Percentiles rank a stretch among this genome's conserved stretches.
Evolutionary conservation across 2,113 vertebrate genomes (phyloP).

Genomic region (Cyprinodon variegatus): DNA sequence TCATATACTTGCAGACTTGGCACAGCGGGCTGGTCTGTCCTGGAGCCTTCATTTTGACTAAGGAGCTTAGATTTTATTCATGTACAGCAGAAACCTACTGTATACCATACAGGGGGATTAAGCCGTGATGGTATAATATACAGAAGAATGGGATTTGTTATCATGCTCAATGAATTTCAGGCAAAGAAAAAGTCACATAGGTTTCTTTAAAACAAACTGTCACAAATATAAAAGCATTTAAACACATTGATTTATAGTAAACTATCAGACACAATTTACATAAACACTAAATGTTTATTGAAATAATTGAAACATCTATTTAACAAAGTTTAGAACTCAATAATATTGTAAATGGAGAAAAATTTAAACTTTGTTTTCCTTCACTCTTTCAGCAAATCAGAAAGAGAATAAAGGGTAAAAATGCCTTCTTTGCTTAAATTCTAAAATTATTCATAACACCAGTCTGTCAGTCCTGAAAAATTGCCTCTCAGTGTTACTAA

Average conservation of each 20-base stretch:
- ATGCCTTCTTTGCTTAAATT: neutral
- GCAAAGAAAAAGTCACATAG: neutral
- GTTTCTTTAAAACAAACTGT: neutral
- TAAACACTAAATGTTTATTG: neutral
- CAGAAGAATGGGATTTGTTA: conserved; percentile 64
- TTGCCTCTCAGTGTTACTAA: conserved; percentile 51
- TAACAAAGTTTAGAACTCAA: too few relatives aligned
- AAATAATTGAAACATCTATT: neutral
- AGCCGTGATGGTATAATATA: conserved; percentile 73
- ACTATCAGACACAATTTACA: neutral
- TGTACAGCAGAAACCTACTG: conserved; percentile 30
- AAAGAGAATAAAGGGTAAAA: neutral
- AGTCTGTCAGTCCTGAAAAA: conserved; percentile 53
- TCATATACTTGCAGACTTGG: conserved; percentile 61
- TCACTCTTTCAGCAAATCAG: too few relatives aligned
- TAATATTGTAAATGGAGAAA: neutral
- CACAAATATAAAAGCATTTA: neutral
- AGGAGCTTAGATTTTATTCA: conserved; percentile 55
- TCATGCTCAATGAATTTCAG: conserved; percentile 27
- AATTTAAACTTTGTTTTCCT: too few relatives aligned
- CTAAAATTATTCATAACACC: conserved; percentile 36
- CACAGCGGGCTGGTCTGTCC: conserved; percentile 56
- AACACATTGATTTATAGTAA: neutral
- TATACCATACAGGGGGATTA: conserved; percentile 49
- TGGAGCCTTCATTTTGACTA: conserved; percentile 46